phyloP scores from a whole-genome alignment of 2,797 vertebrate genomes.

The Taenioides sp. region DNA sequence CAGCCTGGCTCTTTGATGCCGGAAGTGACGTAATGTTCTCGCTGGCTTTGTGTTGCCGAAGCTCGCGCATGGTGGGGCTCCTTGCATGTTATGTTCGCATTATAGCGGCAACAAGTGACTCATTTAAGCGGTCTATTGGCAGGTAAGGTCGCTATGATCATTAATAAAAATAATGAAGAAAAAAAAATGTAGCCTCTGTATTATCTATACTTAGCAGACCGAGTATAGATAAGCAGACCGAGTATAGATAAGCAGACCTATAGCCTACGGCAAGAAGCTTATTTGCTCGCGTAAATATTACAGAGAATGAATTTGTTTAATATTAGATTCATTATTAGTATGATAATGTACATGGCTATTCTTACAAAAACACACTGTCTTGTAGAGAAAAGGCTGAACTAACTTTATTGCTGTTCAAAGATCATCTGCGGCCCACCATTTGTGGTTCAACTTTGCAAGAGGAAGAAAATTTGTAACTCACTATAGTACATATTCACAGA shows the following conservation, averaged over 20 bases:
- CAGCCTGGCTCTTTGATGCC: not conserved
- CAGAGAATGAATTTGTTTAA: not conserved
- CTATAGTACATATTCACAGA: not conserved
- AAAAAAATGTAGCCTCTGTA: not conserved
- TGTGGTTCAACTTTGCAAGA: slow-evolving; percentile 6
- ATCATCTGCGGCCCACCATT: slow-evolving; percentile 10
- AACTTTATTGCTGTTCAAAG: slow-evolving; percentile 22
- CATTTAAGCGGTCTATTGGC: not conserved
- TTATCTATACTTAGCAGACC: not conserved
- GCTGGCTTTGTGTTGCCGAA: rapidly evolving
- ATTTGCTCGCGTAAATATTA: not conserved
- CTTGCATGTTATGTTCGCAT: no score
- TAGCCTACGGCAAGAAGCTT: not conserved
- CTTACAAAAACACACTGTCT: not conserved
- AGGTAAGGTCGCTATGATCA: slow-evolving; percentile 22
- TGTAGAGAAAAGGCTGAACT: not conserved
- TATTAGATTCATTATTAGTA: not conserved
- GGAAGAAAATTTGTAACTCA: not conserved
- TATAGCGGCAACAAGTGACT: rapidly evolving
- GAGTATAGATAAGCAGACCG: no score
- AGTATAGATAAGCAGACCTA: no score
- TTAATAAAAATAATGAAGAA: not conserved
- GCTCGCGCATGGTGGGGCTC: slow-evolving; percentile 9
- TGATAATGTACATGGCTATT: not conserved
- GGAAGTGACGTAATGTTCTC: not conserved